These are phyloP conservation scores for Acanthosepion esculentum DNA, from an alignment of 2,888 invertebrate genomes.

Conservation along the genomic window DNA sequence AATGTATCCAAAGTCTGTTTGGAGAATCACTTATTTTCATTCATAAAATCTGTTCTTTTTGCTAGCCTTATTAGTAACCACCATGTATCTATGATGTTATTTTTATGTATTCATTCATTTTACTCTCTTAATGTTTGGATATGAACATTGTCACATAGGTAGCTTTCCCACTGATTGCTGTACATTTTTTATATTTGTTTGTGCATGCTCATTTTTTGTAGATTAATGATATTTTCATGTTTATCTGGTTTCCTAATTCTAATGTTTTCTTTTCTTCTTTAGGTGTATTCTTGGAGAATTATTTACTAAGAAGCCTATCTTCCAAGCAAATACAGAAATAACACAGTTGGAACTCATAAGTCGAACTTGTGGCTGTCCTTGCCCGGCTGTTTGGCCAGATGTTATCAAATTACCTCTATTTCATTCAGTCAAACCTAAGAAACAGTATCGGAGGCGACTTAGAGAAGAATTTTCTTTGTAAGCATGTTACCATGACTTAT, in stretches of 20 bases:
- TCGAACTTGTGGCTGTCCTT: conserved; percentile 93
- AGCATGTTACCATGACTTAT: conserved; percentile 59
- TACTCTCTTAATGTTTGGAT: too few species aligned
- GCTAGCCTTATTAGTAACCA: too few species aligned
- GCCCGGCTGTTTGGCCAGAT: conserved; percentile 96
- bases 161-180: too few species aligned
- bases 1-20: too few species aligned
- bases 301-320: conserved; percentile 94
- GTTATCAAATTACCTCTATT: conserved; percentile 94
- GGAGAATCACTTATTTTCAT: too few species aligned
- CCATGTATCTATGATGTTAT: too few species aligned
- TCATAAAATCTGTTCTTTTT: too few species aligned
- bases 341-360: conserved; percentile 96
- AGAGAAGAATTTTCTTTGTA: conserved; percentile 92
- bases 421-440: conserved; percentile 92
- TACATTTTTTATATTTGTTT: too few species aligned
- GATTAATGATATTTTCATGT: not conserved
- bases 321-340: conserved; percentile 94
- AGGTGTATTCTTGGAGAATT: conserved; percentile 97
- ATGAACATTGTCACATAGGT: too few species aligned
- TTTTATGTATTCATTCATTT: too few species aligned
- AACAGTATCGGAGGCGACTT: conserved; percentile 89
- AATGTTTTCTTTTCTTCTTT: conserved; percentile 55
- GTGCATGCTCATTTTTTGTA: not conserved
- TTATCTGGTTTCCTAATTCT: not conserved